phyloP scores from a whole-genome alignment of 2,797 vertebrate species.

The Sylvilagus floridanus region DNA sequence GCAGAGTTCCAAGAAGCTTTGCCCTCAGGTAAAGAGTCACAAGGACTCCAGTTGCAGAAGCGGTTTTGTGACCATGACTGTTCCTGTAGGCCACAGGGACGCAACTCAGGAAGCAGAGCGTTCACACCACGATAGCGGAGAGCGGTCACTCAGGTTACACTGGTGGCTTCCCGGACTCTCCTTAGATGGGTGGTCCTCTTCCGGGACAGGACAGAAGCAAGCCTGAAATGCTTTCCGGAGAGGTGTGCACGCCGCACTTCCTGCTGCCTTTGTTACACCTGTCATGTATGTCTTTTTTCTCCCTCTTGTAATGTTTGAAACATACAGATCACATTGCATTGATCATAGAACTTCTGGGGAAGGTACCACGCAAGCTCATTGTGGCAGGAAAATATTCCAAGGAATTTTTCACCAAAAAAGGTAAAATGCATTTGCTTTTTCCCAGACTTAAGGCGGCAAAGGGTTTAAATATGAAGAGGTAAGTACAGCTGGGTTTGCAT shows the following conservation, averaged over 20 bases:
- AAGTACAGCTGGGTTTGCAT: background rate
- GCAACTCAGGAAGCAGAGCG: constrained; percentile 59
- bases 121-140: constrained; percentile 21
- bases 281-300: constrained; percentile 63
- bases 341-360: constrained; percentile 98
- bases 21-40: constrained; percentile 92
- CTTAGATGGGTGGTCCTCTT: constrained; percentile 49
- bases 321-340: constrained; percentile 96
- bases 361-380: constrained; percentile 97
- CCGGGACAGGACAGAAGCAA: constrained; percentile 46
- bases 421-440: constrained; percentile 87
- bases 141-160: background rate
- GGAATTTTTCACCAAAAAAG: constrained; percentile 99
- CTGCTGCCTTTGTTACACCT: constrained; percentile 33
- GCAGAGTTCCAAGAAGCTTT: constrained; percentile 91
- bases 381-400: constrained; percentile 98
- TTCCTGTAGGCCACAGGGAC: constrained; percentile 31
- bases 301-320: constrained; percentile 73
- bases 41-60: constrained; percentile 91
- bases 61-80: constrained; percentile 78
- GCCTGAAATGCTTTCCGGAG: constrained; percentile 21
- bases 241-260: constrained; percentile 47
- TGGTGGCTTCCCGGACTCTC: constrained; percentile 13
- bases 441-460: constrained; percentile 9
- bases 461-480: constrained; percentile 50